These are phyloP conservation scores for Drosophila pallidifrons DNA, from an alignment of 1,140 invertebrate species.

Conservation along the genomic window DNA sequence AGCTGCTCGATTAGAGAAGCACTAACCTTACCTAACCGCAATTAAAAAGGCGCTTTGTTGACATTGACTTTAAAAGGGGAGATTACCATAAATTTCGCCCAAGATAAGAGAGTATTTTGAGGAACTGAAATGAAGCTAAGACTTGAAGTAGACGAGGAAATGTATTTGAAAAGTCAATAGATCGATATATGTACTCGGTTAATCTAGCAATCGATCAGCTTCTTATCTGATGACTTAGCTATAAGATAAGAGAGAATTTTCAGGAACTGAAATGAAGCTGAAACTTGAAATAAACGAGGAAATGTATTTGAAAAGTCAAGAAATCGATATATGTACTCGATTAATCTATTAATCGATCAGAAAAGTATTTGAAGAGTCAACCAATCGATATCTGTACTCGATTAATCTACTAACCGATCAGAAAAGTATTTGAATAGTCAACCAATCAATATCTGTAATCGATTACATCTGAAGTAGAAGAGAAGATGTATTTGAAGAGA, in stretches of 20 bases:
- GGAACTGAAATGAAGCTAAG: not conserved
- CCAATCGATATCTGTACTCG: no score
- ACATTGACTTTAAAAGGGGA: not conserved
- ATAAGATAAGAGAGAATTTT: not conserved
- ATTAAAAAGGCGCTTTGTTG: conserved; percentile 11
- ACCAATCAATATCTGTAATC: no score
- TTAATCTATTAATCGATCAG: not conserved
- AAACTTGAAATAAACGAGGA: not conserved
- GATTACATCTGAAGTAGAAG: no score
- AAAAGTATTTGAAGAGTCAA: not conserved
- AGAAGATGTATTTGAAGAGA: no score
- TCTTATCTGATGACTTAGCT: not conserved
- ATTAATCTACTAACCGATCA: no score
- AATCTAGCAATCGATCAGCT: not conserved
- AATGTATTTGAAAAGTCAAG: no score
- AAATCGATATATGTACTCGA: not conserved
- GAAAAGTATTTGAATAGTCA: no score
- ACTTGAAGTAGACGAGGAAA: not conserved
- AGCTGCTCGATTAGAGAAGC: not conserved
- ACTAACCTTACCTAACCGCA: conserved; percentile 28
- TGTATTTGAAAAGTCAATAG: no score
- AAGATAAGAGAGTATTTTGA: not conserved
- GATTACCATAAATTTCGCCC: conserved; percentile 9
- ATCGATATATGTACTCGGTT: not conserved
- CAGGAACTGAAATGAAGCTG: not conserved